Base-by-base conservation (phyloP, 2,888 invertebrate genomes). In the Iselma pallidipennis region DNA sequence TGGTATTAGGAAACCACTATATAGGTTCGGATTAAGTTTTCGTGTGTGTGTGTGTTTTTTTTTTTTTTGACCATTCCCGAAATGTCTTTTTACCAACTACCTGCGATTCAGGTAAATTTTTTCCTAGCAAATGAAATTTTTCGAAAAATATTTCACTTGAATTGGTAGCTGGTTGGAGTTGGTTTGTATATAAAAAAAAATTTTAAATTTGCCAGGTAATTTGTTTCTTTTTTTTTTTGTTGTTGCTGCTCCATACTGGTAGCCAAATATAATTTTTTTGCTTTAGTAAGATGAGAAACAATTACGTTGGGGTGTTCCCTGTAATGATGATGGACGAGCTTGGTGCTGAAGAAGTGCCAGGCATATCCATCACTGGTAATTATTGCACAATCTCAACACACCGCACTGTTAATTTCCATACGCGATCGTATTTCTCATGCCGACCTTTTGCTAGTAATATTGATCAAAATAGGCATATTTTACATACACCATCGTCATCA, bases 91-190 rank as follows among this genome's bases (percentile, higher is more conserved):
- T n/a, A n/a, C n/a, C n/a, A n/a, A n/a, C n/a, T 61, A 61, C 61
- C 61, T 61, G 61, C 25, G 49, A 55, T 51, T 31, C 57, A 61
- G 61, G 61, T 61, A 59, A 57, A 61, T 48, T 25, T 21, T 29
- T 52, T n/a, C n/a, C 37, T 37, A 9, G 37, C 37, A 37, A 37
- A 37, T 37, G 29, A 29, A 5, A 7, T 26, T 26, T 29, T 12
- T 33, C n/a, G n/a, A n/a, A n/a, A n/a, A n/a, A n/a, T n/a, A n/a
- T n/a, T n/a, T n/a, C n/a, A n/a, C n/a, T n/a, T n/a, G n/a, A n/a
- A n/a, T n/a, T n/a, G n/a, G n/a, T n/a, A n/a, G n/a, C n/a, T n/a
- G n/a, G n/a, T n/a, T n/a, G n/a, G n/a, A n/a, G n/a, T n/a, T n/a
- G n/a, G n/a, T n/a, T n/a, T n/a, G n/a, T n/a, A n/a, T n/a, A n/a